Conservation (phyloP, 2,888 invertebrate species). For the Coronaproctus castanopsis region DNA sequence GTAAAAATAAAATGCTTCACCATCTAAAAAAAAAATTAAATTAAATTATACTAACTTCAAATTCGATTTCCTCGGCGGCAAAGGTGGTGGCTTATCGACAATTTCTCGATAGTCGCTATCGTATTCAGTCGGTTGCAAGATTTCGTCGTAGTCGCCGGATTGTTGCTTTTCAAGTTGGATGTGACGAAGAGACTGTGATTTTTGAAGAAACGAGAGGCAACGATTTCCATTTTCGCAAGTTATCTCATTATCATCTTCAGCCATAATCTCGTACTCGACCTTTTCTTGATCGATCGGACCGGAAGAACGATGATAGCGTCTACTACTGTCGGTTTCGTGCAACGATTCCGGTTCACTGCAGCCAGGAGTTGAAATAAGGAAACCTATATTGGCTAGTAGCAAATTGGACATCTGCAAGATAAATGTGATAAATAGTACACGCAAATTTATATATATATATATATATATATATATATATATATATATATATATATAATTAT, state of each 20-base stretch:
- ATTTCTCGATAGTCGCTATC: slow-evolving; percentile 1
- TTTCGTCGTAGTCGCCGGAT: slow-evolving; percentile 13
- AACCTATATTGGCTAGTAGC: slow-evolving; percentile 24
- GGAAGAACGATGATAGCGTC: slow-evolving; percentile 8
- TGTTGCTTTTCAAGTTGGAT: not conserved
- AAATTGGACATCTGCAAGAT: slow-evolving; percentile 21
- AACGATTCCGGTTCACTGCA: slow-evolving; percentile 29
- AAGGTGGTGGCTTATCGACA: slow-evolving; percentile 14
- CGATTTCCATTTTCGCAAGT: not conserved
- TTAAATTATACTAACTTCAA: too few species aligned
- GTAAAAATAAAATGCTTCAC: too few species aligned
- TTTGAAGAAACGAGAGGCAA: not conserved
- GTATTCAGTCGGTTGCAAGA: slow-evolving; percentile 2
- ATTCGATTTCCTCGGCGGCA: slow-evolving; percentile 15
- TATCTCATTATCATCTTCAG: slow-evolving; percentile 12
- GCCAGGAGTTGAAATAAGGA: slow-evolving; percentile 27
- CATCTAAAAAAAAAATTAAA: too few species aligned
- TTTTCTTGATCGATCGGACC: slow-evolving; percentile 7
- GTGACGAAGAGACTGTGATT: slow-evolving; percentile 2
- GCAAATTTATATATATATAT: too few species aligned
- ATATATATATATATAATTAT: too few species aligned
- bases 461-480: too few species aligned
- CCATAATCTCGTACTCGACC: slow-evolving; percentile 5
- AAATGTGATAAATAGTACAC: too few species aligned
- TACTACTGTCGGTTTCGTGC: slow-evolving; percentile 16